phyloP scores from a whole-genome alignment of 2,888 invertebrate species.

The Troides oblongomaculatus region DNA sequence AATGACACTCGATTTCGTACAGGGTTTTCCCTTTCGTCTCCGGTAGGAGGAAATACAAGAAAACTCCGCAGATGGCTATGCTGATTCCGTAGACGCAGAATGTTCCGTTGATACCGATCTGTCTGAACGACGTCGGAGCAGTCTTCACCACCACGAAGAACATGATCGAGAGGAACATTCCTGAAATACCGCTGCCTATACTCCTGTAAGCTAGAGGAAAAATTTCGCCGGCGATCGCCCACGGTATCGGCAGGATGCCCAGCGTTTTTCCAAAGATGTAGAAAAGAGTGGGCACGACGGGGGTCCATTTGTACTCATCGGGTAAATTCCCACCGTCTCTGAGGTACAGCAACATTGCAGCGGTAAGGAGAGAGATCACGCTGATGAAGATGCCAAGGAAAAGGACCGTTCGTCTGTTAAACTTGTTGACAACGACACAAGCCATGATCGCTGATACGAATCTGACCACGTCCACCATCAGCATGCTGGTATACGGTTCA shows the following conservation, averaged over 20 bases:
- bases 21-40: slow-evolving; percentile 85
- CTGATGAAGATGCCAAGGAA: slow-evolving; percentile 81
- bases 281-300: slow-evolving; percentile 71
- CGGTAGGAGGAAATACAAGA: slow-evolving; percentile 81
- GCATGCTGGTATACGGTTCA: slow-evolving; percentile 81
- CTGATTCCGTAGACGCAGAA: slow-evolving; percentile 81
- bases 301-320: slow-evolving; percentile 62
- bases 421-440: slow-evolving; percentile 80
- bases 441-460: slow-evolving; percentile 81
- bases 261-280: slow-evolving; percentile 81
- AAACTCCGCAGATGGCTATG: slow-evolving; percentile 77
- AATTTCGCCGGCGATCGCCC: slow-evolving; percentile 86
- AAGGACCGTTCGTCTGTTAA: slow-evolving; percentile 81
- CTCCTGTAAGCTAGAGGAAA: slow-evolving; percentile 82
- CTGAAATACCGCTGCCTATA: slow-evolving; percentile 83
- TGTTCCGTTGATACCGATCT: slow-evolving; percentile 78
- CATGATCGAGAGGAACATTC: slow-evolving; percentile 81
- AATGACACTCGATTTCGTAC: slow-evolving; percentile 83
- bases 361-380: slow-evolving; percentile 73
- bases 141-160: slow-evolving; percentile 84
- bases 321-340: slow-evolving; percentile 58
- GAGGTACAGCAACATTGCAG: slow-evolving; percentile 68
- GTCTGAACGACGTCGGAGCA: slow-evolving; percentile 77
- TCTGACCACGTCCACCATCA: slow-evolving; percentile 83
- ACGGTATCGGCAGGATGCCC: slow-evolving; percentile 84